These are phyloP conservation scores for Araneus ventricosus DNA, from an alignment of 1,140 invertebrate species.

Conservation along the genomic window DNA sequence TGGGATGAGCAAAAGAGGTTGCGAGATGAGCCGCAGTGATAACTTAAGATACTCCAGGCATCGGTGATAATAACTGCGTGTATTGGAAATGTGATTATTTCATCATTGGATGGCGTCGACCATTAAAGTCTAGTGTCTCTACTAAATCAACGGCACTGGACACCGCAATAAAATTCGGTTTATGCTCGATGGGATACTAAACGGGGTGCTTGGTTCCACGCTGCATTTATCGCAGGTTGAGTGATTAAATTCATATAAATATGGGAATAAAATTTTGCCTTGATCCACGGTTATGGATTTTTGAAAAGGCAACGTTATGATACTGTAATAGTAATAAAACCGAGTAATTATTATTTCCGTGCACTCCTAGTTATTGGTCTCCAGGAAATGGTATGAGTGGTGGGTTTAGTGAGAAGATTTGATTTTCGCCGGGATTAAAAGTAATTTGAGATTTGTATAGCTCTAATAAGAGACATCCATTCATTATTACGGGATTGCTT, in stretches of 20 bases:
- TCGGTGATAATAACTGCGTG: conserved; percentile 70
- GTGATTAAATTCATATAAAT: conserved; percentile 65
- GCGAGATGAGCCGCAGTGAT: conserved; percentile 68
- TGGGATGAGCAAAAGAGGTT: conserved; percentile 22
- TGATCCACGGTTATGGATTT: conserved; percentile 8
- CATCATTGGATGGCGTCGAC: conserved; percentile 62
- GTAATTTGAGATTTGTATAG: too few species aligned
- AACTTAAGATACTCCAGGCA: conserved; percentile 64
- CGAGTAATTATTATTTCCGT: background rate
- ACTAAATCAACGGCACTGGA: conserved; percentile 66
- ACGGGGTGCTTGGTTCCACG: conserved; percentile 15
- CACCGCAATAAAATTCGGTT: conserved; percentile 71
- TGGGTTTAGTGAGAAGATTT: background rate
- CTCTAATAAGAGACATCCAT: too few species aligned
- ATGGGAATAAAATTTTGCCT: conserved; percentile 40
- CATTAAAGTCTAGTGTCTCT: conserved; percentile 70
- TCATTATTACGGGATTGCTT: too few species aligned
- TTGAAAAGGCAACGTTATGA: background rate
- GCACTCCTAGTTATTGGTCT: background rate
- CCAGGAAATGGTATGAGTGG: background rate
- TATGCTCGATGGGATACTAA: conserved; percentile 60
- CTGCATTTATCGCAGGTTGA: conserved; percentile 32
- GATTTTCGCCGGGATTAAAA: background rate
- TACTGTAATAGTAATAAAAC: conserved; percentile 16
- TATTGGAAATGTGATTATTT: conserved; percentile 74